Evolutionary conservation across 2,888 invertebrate species (phyloP).

Genomic region (Operophtera brumata): DNA sequence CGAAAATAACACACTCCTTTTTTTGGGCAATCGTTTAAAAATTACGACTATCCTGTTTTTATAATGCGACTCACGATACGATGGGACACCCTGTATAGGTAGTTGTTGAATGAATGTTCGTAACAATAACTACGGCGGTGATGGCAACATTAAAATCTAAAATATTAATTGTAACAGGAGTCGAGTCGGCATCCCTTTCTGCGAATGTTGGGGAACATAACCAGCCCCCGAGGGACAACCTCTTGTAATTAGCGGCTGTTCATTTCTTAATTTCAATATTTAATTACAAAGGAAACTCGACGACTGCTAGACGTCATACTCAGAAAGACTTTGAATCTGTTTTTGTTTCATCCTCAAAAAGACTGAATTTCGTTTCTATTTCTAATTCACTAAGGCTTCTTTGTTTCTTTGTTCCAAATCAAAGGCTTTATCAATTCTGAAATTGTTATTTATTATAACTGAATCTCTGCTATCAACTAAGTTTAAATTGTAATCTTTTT

Average conservation of each 20-base stretch:
- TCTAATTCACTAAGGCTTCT: constrained; percentile 69
- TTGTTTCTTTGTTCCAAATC: constrained; percentile 64
- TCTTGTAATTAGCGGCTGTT: constrained; percentile 81
- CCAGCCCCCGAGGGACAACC: constrained; percentile 80
- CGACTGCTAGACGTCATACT: constrained; percentile 78
- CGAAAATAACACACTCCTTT: no score
- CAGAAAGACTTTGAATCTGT: constrained; percentile 72
- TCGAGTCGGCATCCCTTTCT: constrained; percentile 71
- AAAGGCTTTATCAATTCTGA: constrained; percentile 48
- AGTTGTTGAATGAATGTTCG: not conserved
- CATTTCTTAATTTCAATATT: constrained; percentile 83
- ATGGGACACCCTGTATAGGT: no score
- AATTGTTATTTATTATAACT: constrained; percentile 19
- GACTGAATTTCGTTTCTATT: constrained; percentile 69
- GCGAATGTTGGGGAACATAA: constrained; percentile 71
- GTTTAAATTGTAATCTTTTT: constrained; percentile 25
- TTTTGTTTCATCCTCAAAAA: constrained; percentile 77
- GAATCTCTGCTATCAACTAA: constrained; percentile 25
- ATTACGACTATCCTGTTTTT: no score
- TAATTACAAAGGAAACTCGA: constrained; percentile 82
- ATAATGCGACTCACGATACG: no score
- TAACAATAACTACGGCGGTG: constrained; percentile 35
- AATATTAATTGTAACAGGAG: constrained; percentile 74
- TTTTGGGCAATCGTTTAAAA: no score
- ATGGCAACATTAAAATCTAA: constrained; percentile 64